Percentiles rank a stretch among this genome's conserved stretches.
phyloP scores from a whole-genome alignment of 1,140 invertebrate species.

The Argopecten irradians region DNA sequence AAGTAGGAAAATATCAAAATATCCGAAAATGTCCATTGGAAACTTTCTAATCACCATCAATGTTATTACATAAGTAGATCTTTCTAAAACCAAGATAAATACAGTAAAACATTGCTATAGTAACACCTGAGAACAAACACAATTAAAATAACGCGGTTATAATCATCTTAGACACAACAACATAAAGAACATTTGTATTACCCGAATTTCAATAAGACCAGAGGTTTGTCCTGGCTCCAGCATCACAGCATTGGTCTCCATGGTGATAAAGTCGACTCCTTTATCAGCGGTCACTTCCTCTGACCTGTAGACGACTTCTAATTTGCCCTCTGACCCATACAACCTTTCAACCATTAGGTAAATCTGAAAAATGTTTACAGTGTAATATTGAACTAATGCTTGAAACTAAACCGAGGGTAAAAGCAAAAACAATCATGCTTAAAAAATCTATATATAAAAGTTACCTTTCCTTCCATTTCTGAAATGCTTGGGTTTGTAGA shows the following conservation, averaged over 20 bases:
- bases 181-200: slow-evolving; percentile 38
- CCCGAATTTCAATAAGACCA: slow-evolving; percentile 64
- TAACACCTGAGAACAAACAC: too few species aligned
- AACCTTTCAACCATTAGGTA: slow-evolving; percentile 64
- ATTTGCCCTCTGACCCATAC: slow-evolving; percentile 68
- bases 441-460: neutral
- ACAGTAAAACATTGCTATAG: too few species aligned
- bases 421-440: neutral
- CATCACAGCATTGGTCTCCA: slow-evolving; percentile 56
- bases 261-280: slow-evolving; percentile 61
- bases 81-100: too few species aligned
- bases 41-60: too few species aligned
- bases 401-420: neutral
- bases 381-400: neutral
- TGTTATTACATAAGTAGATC: too few species aligned
- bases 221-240: slow-evolving; percentile 64
- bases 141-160: too few species aligned
- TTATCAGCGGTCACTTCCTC: slow-evolving; percentile 55
- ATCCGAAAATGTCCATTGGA: too few species aligned
- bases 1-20: too few species aligned
- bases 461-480: slow-evolving; percentile 67
- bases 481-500: slow-evolving; percentile 62
- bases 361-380: slow-evolving; percentile 57
- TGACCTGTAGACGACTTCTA: slow-evolving; percentile 66
- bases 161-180: too few species aligned